Evolutionary conservation across 37 sponge, comb jelly and placozoan species (phyloP), one percentile per base, ranked within the genome.

Genomic region (Hormiphora californensis): DNA sequence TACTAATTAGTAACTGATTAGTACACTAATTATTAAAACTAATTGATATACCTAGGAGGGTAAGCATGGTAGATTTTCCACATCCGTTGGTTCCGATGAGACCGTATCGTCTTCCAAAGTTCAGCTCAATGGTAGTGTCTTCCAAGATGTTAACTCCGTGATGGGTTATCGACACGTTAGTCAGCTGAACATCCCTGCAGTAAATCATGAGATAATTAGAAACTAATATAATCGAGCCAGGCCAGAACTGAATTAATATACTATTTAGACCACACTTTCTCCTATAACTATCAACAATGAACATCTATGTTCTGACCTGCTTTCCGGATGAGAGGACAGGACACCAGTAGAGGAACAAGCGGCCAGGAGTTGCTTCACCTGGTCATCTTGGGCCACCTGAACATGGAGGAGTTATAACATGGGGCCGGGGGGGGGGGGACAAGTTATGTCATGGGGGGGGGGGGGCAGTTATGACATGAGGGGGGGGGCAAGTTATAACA

Each of bases 61-160:
- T 7, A 31, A 95, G 63, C 34, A 95, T 87, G 15, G 94, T 92
- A 0, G 92, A 91, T 89, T 95, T 94, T 92, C 96, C 96, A 89
- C 92, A 92, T 34, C 96, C 96, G 62, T 95, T 95, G 30, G 90
- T 89, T 17, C 96, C 96, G 17, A 95, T 86, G 31, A 95, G 90
- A 0, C 96, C 96, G 36, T 95, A 95, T 61, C 94, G 87, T 39
- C 94, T 54, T 22, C 96, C 94, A 51, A 53, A 89, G 81, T 95
- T 95, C 23, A 95, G 88, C 61, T 95, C 96, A 37, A 95, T 32
- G 9, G 37, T 87, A n/a, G 96, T 89, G 49, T 93, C 96, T 12
- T 88, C 40, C 0, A 95, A 88, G 0, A 95, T 54, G 62, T 95
- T 94, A 8, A 55, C 88, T 25, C 96, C 96, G 39, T 95, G 96